Percentiles rank a stretch among this genome's conserved stretches.
phyloP scores from a whole-genome alignment of 2,113 vertebrate genomes.

The Ploceus nigricollis region DNA sequence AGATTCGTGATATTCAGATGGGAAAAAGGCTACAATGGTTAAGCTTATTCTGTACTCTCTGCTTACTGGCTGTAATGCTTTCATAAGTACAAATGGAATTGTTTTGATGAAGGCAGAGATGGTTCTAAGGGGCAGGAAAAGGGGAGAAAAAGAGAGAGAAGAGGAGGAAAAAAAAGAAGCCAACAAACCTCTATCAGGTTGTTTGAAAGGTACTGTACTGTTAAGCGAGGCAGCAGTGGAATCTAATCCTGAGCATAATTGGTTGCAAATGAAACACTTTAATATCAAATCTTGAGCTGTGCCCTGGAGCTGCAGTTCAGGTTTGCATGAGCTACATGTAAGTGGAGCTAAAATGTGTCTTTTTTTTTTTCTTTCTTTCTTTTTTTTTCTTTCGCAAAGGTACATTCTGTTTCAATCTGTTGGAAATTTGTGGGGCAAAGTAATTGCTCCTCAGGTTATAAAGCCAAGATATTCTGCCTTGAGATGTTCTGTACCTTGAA shows the following conservation, averaged over 20 bases:
- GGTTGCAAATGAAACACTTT: slow-evolving; percentile 74
- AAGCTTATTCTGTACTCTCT: slow-evolving; percentile 65
- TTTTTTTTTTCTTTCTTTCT: neutral
- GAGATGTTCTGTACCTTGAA: neutral
- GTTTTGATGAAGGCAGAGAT: slow-evolving; percentile 67
- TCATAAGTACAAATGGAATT: slow-evolving; percentile 76
- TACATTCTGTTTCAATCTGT: slow-evolving; percentile 14
- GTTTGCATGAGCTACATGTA: slow-evolving; percentile 32
- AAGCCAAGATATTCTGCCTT: neutral
- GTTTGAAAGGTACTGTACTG: slow-evolving; percentile 46
- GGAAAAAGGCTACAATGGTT: slow-evolving; percentile 67
- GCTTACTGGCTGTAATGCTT: slow-evolving; percentile 64
- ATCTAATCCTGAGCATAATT: slow-evolving; percentile 71
- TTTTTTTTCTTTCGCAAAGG: neutral
- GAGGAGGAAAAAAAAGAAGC: neutral
- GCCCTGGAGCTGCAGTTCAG: slow-evolving; percentile 63
- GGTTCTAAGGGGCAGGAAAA: slow-evolving; percentile 47
- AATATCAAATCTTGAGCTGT: slow-evolving; percentile 70
- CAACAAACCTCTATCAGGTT: slow-evolving; percentile 15
- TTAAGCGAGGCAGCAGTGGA: slow-evolving; percentile 4
- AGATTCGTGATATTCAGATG: slow-evolving; percentile 73
- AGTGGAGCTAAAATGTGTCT: slow-evolving; percentile 34
- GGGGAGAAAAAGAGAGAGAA: neutral
- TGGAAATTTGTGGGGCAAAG: slow-evolving; percentile 26
- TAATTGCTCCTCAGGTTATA: slow-evolving; percentile 37